Conservation (phyloP, 2,888 invertebrate genomes). For the Pammene fasciana region DNA sequence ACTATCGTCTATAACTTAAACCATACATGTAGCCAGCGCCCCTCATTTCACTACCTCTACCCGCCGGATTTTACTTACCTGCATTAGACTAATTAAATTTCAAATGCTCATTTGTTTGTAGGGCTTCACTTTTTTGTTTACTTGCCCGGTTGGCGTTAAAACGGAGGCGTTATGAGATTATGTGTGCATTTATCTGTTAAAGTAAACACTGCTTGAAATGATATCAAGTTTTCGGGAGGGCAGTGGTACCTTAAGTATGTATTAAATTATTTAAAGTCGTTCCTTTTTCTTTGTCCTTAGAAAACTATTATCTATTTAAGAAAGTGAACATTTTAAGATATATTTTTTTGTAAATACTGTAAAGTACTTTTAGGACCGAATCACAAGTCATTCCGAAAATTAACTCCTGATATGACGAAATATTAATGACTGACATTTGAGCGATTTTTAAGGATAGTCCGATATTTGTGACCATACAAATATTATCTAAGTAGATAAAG, state of each 20-base stretch:
- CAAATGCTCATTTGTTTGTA: slow-evolving; percentile 56
- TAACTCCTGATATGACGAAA: too few species aligned
- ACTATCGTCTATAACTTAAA: slow-evolving; percentile 40
- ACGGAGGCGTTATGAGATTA: slow-evolving; percentile 38
- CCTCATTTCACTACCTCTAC: slow-evolving; percentile 49
- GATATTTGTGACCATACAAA: too few species aligned
- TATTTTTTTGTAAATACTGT: too few species aligned
- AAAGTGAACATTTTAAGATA: too few species aligned
- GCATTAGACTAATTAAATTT: slow-evolving; percentile 75
- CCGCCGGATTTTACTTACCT: slow-evolving; percentile 55
- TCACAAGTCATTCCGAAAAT: too few species aligned
- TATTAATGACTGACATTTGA: too few species aligned
- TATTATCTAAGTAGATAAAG: too few species aligned
- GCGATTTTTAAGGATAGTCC: too few species aligned
- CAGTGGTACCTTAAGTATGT: neutral
- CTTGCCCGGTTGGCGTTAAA: slow-evolving; percentile 22
- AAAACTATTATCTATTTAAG: too few species aligned
- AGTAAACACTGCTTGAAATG: slow-evolving; percentile 9
- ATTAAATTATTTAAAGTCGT: neutral
- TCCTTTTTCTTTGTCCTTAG: neutral
- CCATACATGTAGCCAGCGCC: slow-evolving; percentile 29
- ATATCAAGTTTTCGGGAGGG: neutral
- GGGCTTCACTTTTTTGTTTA: slow-evolving; percentile 49
- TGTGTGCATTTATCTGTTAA: slow-evolving; percentile 26
- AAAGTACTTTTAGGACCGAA: too few species aligned